Evolutionary conservation across 1,140 invertebrate species (phyloP).

Genomic region (Drosophila cardini): DNA sequence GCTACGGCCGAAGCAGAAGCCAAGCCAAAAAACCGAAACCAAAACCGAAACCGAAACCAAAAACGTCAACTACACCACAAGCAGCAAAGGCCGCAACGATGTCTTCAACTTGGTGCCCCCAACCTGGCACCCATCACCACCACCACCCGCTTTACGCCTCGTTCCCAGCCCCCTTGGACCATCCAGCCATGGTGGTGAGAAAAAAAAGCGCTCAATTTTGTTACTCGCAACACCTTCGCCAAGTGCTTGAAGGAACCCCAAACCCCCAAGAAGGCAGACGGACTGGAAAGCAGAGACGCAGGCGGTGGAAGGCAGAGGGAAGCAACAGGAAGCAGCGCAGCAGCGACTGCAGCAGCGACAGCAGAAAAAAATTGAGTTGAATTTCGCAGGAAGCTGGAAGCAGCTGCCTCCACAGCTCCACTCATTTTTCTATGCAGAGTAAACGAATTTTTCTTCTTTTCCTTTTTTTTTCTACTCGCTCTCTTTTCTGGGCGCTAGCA

Average conservation of each 20-base stretch:
- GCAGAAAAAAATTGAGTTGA: conserved; percentile 42
- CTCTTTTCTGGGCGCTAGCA: conserved; percentile 32
- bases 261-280: background rate
- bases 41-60: conserved; percentile 77
- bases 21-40: conserved; percentile 48
- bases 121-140: background rate
- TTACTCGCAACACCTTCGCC: conserved; percentile 61
- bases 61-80: conserved; percentile 83
- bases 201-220: conserved; percentile 77
- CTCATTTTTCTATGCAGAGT: conserved; percentile 39
- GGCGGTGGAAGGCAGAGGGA: background rate
- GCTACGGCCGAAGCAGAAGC: conserved; percentile 51
- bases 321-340: background rate
- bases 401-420: background rate
- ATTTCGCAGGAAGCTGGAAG: conserved; percentile 30
- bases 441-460: conserved; percentile 2
- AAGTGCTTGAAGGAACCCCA: conserved; percentile 21
- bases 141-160: too few relatives aligned
- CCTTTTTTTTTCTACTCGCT: conserved; percentile 12
- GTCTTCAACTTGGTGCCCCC: conserved; percentile 69
- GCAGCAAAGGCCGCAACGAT: conserved; percentile 80
- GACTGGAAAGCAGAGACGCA: conserved; percentile 9
- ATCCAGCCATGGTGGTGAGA: conserved; percentile 30
- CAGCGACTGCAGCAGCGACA: background rate
- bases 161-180: background rate